These are phyloP conservation scores for Rostratula benghalensis DNA, from an alignment of 2,113 vertebrate species.

Conservation along the genomic window DNA sequence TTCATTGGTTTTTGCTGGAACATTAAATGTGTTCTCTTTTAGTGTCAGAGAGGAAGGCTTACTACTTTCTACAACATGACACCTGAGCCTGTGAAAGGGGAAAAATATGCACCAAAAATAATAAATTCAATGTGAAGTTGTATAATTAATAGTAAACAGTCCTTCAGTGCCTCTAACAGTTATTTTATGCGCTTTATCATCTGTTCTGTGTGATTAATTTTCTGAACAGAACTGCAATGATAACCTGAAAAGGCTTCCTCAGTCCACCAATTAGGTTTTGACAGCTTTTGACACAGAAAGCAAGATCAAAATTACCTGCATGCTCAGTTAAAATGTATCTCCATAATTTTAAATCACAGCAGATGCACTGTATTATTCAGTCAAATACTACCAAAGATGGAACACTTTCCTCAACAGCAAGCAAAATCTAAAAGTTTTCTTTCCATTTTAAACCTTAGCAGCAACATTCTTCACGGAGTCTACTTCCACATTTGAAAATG, in stretches of 20 bases:
- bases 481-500: neutral
- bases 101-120: neutral
- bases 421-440: neutral
- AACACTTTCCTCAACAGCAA: neutral
- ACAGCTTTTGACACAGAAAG: neutral
- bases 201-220: neutral
- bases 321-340: neutral
- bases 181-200: neutral
- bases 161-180: neutral
- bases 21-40: constrained; percentile 73
- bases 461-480: neutral
- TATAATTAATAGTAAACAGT: neutral
- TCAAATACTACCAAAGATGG: neutral
- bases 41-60: constrained; percentile 76
- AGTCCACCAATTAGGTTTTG: neutral
- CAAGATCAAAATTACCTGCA: neutral
- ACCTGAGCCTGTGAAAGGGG: constrained; percentile 83
- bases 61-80: constrained; percentile 84
- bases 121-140: neutral
- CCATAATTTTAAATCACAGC: neutral
- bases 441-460: neutral
- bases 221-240: neutral
- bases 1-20: constrained; percentile 74
- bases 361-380: neutral
- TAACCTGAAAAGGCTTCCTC: neutral